Evolutionary conservation across 2,888 invertebrate genomes (phyloP).

Genomic region (Drosophila nr. perissopoda): DNA sequence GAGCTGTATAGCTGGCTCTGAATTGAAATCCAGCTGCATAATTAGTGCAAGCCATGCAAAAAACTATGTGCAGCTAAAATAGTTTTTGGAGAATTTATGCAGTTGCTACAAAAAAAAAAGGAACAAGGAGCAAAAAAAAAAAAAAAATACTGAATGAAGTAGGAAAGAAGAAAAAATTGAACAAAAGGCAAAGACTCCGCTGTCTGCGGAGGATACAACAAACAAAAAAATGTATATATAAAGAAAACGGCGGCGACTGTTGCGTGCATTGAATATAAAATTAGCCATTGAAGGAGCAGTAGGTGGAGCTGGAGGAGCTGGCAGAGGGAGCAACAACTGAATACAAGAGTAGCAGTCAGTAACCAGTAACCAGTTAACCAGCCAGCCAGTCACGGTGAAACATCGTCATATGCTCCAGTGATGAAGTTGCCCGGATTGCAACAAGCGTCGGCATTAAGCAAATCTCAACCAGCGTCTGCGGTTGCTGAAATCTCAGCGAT

Average conservation of each 20-base stretch:
- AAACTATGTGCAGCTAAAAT: conserved; percentile 69
- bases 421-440: conserved; percentile 48
- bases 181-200: conserved; percentile 35
- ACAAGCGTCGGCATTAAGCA: conserved; percentile 33
- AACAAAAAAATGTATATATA: conserved; percentile 27
- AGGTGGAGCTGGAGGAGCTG: background rate
- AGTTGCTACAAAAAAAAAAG: conserved; percentile 26
- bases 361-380: conserved; percentile 10
- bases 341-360: conserved; percentile 5
- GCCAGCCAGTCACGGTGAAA: conserved; percentile 35
- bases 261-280: conserved; percentile 79
- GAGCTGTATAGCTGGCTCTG: conserved; percentile 1
- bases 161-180: conserved; percentile 24
- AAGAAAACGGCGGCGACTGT: conserved; percentile 67
- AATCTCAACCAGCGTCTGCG: conserved; percentile 29
- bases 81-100: conserved; percentile 70
- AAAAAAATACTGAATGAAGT: conserved; percentile 2
- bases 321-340: background rate
- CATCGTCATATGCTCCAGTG: conserved; percentile 33
- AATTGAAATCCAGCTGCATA: conserved; percentile 72
- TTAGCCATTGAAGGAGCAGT: conserved; percentile 44
- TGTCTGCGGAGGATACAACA: background rate
- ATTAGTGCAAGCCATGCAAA: conserved; percentile 63
- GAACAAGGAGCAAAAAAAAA: background rate
- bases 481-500: conserved; percentile 33